A percentile compares a stretch with the other conserved stretches of the same genome.
phyloP scores from a whole-genome alignment of 2,113 vertebrate species.

The Xiphias gladius region DNA sequence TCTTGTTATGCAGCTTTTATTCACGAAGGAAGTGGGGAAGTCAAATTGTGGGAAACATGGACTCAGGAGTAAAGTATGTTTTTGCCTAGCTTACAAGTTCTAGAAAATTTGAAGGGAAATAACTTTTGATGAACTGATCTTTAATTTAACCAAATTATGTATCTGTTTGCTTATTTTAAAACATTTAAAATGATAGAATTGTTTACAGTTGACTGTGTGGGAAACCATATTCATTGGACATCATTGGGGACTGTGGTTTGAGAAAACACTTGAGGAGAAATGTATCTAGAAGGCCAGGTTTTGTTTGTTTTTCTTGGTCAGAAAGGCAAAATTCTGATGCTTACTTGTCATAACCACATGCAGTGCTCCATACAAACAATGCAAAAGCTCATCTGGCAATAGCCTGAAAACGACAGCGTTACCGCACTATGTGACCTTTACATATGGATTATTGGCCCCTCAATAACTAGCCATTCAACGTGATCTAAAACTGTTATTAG shows the following conservation, averaged over 20 bases:
- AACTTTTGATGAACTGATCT: background rate
- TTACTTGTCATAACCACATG: background rate
- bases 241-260: background rate
- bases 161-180: background rate
- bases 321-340: background rate
- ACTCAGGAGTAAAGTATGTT: background rate
- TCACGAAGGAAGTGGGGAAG: background rate
- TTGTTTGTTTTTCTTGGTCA: constrained; percentile 1
- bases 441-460: background rate
- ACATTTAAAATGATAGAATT: background rate
- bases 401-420: background rate
- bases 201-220: background rate
- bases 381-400: no score
- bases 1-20: background rate
- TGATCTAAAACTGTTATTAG: no score
- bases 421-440: background rate
- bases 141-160: background rate
- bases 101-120: background rate
- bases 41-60: background rate
- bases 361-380: background rate
- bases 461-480: no score
- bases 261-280: no score
- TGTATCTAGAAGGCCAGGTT: background rate
- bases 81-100: background rate
- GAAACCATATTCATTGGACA: background rate